These are phyloP conservation scores for Danio rerio DNA, from an alignment of 2,113 vertebrate species.

Conservation along the genomic window DNA sequence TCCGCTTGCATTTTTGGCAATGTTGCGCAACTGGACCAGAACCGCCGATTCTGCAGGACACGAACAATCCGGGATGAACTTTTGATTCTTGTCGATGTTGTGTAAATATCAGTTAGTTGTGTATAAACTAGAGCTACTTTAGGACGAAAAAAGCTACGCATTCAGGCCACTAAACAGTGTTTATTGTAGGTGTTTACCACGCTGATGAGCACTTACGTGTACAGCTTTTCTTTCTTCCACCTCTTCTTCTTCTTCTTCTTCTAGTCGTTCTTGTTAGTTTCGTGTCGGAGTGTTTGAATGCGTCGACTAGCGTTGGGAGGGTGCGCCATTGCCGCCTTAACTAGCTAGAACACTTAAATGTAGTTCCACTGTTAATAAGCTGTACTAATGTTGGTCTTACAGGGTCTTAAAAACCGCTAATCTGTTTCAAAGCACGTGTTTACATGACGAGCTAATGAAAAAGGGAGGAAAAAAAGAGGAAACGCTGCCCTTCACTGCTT, in stretches of 20 bases:
- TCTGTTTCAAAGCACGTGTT: conserved; percentile 54
- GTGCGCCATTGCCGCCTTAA: conserved; percentile 48
- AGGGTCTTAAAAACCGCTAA: conserved; percentile 58
- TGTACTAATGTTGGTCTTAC: conserved; percentile 61
- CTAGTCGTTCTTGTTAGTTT: conserved; percentile 54
- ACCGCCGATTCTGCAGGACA: conserved; percentile 55
- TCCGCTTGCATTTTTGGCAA: conserved; percentile 82
- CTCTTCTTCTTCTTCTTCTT: conserved; percentile 59
- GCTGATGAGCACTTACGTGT: conserved; percentile 77
- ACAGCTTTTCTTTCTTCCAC: conserved; percentile 72
- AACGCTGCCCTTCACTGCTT: conserved; percentile 1
- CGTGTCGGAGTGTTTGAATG: conserved; percentile 62
- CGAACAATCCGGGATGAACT: conserved; percentile 35
- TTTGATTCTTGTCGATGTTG: conserved; percentile 23
- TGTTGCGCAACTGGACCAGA: conserved; percentile 66
- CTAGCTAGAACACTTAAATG: conserved; percentile 54
- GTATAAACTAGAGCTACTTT: conserved; percentile 43
- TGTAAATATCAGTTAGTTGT: conserved; percentile 50
- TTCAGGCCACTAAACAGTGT: conserved; percentile 61
- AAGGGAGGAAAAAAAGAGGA: conserved; percentile 13
- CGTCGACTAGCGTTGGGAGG: conserved; percentile 24
- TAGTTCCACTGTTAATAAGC: conserved; percentile 61
- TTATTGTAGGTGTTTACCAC: conserved; percentile 75
- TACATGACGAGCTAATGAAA: conserved; percentile 43
- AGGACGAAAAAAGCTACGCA: conserved; percentile 33